Percentiles rank a stretch among this genome's conserved stretches.
Conservation (phyloP, 2,888 invertebrate genomes). For the Dichetophora obliterata region DNA sequence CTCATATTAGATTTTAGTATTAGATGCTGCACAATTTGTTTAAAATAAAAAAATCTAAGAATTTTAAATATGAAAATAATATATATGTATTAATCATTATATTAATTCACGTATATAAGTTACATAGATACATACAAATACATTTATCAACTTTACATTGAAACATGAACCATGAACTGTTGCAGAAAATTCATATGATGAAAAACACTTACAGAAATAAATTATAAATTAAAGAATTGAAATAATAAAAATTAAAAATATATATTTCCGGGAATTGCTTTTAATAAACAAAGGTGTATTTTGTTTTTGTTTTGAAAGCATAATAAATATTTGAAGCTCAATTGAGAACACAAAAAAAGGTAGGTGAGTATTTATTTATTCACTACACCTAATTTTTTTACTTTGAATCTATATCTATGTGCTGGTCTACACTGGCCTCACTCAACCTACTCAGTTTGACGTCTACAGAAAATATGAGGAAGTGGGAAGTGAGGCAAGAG, state of each 20-base stretch:
- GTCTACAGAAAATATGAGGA: too few species aligned
- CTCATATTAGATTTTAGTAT: constrained; percentile 11
- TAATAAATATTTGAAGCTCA: too few species aligned
- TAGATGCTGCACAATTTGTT: constrained; percentile 18
- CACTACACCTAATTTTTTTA: too few species aligned
- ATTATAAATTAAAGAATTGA: constrained; percentile 24
- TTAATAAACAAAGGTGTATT: not conserved
- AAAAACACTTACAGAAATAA: constrained; percentile 19
- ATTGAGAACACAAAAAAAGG: too few species aligned
- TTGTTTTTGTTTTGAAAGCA: too few species aligned
- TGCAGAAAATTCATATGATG: not conserved
- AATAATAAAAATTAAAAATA: constrained; percentile 4
- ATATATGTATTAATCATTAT: not conserved
- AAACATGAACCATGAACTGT: not conserved
- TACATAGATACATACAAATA: constrained; percentile 48
- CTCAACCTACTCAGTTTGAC: too few species aligned
- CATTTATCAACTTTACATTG: constrained; percentile 30
- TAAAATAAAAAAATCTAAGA: not conserved
- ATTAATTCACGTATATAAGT: constrained; percentile 42
- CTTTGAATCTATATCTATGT: too few species aligned
- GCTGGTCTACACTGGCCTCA: too few species aligned
- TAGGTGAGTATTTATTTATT: too few species aligned
- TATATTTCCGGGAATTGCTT: not conserved
- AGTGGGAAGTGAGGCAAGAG: too few species aligned
- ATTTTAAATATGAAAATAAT: not conserved